Evolutionary conservation across 2,113 vertebrate genomes (phyloP), one percentile per base, ranked within the genome.

Genomic region (Podiceps cristatus): DNA sequence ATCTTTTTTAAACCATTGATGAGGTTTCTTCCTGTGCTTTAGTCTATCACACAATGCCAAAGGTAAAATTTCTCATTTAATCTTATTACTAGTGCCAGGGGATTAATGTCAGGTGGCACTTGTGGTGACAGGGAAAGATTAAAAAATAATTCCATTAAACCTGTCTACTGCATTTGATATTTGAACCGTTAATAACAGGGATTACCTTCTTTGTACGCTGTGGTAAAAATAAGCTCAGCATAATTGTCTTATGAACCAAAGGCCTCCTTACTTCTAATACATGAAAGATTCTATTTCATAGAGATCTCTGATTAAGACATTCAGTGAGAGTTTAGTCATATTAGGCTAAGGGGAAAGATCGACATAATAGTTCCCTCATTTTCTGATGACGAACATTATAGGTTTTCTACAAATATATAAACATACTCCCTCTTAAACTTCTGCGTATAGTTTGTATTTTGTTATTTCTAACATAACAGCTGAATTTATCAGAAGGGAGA

Each of bases 111-210:
- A 96, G 81, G 73, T 96, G 78, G 80, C 75, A 92, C 84, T 96
- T 93, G 28, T 94, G 94, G 55, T 94, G 93, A 94, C 94, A 96
- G 64, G 73, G 63, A 89, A 91, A 97, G 93, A 96, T 96, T 95
- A 96, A 79, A 95, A 94, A 96, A 71, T 71, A 96, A 83, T 96
- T 97, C 72, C 66, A 97, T 95, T 96, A 96, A 97, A 96, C 49
- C 49, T 94, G 31, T 76, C 93, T 96, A 64, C 17, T 96, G 68
- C 49, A 71, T 95, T 97, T 94, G 67, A 35, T 97, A 89, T 96
- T 93, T 97, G 82, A 95, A 64, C 47, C 11, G 0, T 88, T 97
- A 97, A 96, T 95, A 93, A 96, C 67, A 96, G 89, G 85, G 87
- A 96, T 96, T 97, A 58, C 49, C 56, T 95, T 77, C 80, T 95